phyloP scores from a whole-genome alignment of 2,113 vertebrate species.

The Copsychus sechellarum region DNA sequence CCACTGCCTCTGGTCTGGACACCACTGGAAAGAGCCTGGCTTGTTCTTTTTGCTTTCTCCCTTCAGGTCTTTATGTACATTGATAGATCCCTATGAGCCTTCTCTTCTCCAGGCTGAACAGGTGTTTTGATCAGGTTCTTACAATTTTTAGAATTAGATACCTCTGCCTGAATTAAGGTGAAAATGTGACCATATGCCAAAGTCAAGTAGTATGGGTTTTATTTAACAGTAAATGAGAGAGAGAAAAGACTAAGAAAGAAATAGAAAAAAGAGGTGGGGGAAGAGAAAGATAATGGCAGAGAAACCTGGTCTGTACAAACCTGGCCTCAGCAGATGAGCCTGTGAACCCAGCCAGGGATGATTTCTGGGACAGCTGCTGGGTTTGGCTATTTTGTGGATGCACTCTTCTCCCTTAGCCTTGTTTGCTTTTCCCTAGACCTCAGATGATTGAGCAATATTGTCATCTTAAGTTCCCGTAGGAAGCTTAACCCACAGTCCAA shows the following conservation, averaged over 20 bases:
- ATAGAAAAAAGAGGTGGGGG: background rate
- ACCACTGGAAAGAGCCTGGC: background rate
- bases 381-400: background rate
- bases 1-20: background rate
- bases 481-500: background rate
- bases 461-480: background rate
- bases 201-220: background rate
- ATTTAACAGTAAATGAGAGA: background rate
- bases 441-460: background rate
- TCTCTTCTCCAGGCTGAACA: background rate
- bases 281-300: background rate
- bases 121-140: background rate
- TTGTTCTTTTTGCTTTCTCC: fast-evolving
- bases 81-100: background rate
- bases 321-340: background rate
- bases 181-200: background rate
- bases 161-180: background rate
- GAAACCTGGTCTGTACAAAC: background rate
- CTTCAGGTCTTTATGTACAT: background rate
- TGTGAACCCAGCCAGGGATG: background rate
- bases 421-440: background rate
- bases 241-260: background rate
- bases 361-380: background rate
- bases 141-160: background rate
- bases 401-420: background rate